These are phyloP conservation scores for Neostethus bicornis DNA, from an alignment of 2,797 vertebrate species.

Conservation along the genomic window DNA sequence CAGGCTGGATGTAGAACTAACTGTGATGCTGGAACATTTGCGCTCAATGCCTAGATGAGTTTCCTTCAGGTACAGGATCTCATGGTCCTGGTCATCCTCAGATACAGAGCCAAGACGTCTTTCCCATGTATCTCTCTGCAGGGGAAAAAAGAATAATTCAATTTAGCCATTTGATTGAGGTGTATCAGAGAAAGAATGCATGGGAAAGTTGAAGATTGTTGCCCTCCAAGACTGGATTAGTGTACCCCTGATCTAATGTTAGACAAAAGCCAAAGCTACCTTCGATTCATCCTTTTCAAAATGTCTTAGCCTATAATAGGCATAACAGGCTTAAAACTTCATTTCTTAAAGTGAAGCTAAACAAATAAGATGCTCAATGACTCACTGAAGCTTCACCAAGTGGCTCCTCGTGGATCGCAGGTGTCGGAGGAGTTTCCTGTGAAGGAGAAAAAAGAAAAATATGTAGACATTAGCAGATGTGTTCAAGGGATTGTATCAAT, in stretches of 20 bases:
- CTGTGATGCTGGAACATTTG: constrained; percentile 96
- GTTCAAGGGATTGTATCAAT: constrained; percentile 6
- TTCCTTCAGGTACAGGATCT: constrained; percentile 91
- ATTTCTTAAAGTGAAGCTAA: constrained; percentile 9
- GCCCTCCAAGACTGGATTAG: no score
- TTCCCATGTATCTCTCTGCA: constrained; percentile 86
- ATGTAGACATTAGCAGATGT: constrained; percentile 17
- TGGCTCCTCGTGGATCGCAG: constrained; percentile 80
- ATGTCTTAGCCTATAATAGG: no score
- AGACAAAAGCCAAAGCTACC: no score
- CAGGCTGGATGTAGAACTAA: constrained; percentile 96
- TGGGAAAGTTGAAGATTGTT: no score
- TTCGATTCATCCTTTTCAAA: no score
- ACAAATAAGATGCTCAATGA: constrained; percentile 41
- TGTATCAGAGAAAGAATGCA: no score
- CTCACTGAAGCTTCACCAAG: constrained; percentile 78
- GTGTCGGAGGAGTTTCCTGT: constrained; percentile 80
- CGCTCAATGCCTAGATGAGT: constrained; percentile 95
- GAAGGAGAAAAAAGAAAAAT: constrained; percentile 56
- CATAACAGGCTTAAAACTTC: no score
- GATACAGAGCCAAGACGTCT: constrained; percentile 83
- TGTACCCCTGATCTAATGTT: no score
- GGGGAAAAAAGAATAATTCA: background rate
- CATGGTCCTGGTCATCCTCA: constrained; percentile 93
- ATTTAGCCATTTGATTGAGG: background rate